Base-by-base conservation (phyloP, 2,888 invertebrate species). In the Ophion ventricosus region DNA sequence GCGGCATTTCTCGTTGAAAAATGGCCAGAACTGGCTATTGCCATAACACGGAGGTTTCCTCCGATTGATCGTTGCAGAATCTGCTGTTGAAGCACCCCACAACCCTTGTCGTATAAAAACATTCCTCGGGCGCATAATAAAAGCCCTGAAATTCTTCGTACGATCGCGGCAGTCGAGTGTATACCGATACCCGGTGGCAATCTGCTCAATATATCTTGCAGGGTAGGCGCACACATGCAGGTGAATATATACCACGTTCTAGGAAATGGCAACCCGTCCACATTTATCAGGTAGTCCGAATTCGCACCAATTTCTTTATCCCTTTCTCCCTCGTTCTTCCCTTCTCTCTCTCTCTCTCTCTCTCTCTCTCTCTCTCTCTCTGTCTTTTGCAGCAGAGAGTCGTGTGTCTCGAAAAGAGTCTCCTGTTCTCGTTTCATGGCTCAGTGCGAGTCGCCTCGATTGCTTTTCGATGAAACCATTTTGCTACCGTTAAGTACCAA, bases 391-490 rank as follows among this genome's bases (percentile, higher is more conserved):
- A 75, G 75, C 64, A 79, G 25, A 63, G 35, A 69, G 63, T 67
- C 57, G 17, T 59, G 29, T 54, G 69, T 77, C 77, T 63, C 78
- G 78, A 49, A 20, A 49, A 69, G 40, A 77, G 66, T 74, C 74
- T 73, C 63, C 70, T n/a, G 54, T 56, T 80, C 54, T 82, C 75
- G 75, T 82, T 84, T 84, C 84, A 84, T 73, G 84, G 67, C 59
- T 84, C 76, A 72, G 67, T 73, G 72, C 78, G 49, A 66, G 25
- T 49, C 67, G 63, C 59, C 72, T 72, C 81, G 84, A 84, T 84
- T 81, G 84, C 66, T 84, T 84, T 81, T 79, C 78, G 72, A 74
- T 83, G 83, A 78, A 81, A 84, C 61, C 69, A 73, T 64, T 66
- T 77, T 69, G 61, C 78, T 78, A 78, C 78, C 69, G 78, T 78